Conservation (phyloP, 2,797 vertebrate species). For the Lithobates sylvaticus region DNA sequence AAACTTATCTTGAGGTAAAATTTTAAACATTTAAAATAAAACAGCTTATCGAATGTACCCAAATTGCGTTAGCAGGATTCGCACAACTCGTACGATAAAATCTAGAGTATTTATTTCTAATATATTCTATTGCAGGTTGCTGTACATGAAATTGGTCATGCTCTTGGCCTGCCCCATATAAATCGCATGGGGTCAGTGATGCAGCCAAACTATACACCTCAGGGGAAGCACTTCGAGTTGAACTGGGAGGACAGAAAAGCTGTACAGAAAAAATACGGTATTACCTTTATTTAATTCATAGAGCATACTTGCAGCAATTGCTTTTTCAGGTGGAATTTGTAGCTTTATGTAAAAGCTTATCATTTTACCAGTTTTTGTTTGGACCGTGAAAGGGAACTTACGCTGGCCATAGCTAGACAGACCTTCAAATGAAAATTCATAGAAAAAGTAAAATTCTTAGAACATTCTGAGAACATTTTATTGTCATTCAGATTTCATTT, state of each 20-base stretch:
- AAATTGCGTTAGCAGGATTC: background rate
- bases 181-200: constrained; percentile 60
- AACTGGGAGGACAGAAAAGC: constrained; percentile 63
- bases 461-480: no score
- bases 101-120: background rate
- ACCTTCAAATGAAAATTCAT: no score
- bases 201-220: constrained; percentile 64
- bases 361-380: no score
- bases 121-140: constrained; percentile 56
- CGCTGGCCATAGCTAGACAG: no score
- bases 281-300: background rate
- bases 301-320: background rate
- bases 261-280: constrained; percentile 64
- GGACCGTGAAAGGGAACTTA: no score
- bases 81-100: background rate
- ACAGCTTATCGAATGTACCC: no score
- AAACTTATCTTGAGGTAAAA: no score
- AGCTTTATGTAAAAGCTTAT: no score
- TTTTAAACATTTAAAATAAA: no score
- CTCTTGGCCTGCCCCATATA: constrained; percentile 63
- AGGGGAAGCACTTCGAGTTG: constrained; percentile 59
- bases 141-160: constrained; percentile 66
- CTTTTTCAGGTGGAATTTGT: background rate
- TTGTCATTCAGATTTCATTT: no score
- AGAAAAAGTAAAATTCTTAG: no score